Base-by-base conservation (phyloP, 2,113 vertebrate genomes). In the Egretta garzetta region DNA sequence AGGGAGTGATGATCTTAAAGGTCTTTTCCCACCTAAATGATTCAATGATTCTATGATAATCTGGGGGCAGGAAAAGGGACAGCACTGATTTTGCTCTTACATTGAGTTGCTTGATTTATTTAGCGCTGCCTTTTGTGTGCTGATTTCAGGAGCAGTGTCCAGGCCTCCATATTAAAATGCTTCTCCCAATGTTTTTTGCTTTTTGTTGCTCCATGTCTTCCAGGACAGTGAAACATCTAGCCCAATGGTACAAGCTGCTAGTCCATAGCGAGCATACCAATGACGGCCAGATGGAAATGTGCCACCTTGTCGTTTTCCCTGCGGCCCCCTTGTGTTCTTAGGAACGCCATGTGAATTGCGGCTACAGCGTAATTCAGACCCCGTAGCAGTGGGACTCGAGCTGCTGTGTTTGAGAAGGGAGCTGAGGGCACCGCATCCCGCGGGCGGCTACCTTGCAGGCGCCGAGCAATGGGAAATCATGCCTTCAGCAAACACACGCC, bases 401-500 rank as follows among this genome's bases (percentile, higher is more conserved):
- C 84, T 72, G 62, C 63, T 67, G 52, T 52, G 35, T 33, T 67
- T 71, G 33, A 58, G 86, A 37, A 73, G 71, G 5, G 28, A 94
- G 66, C 33, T 9, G 86, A 96, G 92, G 80, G 76, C 64, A 33
- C 37, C 14, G 5, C 74, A 20, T 35, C 58, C 88, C 33, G 3
- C 20, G 55, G 93, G 88, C 32, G 70, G 74, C 90, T 73, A 30
- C 94, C 82, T 92, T 0, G 3, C 52, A 64, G 93, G 66, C 33
- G 9, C 87, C 15, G 49, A 87, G 90, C 71, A 32, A 8, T 66
- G 86, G 68, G 82, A 72, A 93, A 71, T 49, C 66, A 94, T 27
- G 80, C 55, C 43, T 96, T 95, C 93, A 90, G 93, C 84, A 91
- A 90, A 50, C 3, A 28, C 55, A 33, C 24, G 50, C 75, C 64